Percentiles rank a stretch among this genome's conserved stretches.
Evolutionary conservation across 2,113 vertebrate genomes (phyloP).

Genomic region (Pandion haliaetus): DNA sequence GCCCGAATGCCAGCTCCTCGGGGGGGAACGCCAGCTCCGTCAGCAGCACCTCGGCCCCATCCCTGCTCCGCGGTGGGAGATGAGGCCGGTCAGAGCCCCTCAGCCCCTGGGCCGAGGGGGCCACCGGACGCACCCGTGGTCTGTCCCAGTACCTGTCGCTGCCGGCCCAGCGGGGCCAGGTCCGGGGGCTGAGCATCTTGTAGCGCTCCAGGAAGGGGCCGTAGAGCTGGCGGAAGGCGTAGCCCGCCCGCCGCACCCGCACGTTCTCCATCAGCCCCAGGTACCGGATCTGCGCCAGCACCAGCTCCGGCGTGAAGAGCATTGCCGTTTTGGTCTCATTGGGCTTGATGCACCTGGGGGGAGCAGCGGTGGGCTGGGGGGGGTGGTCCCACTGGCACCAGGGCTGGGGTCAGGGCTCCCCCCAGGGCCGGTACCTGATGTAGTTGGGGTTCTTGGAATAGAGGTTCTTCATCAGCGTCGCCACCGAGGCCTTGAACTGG

Average conservation of each 20-base stretch:
- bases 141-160: slow-evolving; percentile 51
- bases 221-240: slow-evolving; percentile 77
- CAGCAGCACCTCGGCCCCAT: slow-evolving; percentile 59
- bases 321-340: slow-evolving; percentile 67
- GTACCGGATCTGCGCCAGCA: slow-evolving; percentile 69
- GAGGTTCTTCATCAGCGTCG: slow-evolving; percentile 78
- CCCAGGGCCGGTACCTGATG: slow-evolving; percentile 58
- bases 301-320: slow-evolving; percentile 68
- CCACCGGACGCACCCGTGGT: fast-evolving
- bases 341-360: slow-evolving; percentile 80
- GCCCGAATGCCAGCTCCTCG: slow-evolving; percentile 72
- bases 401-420: fast-evolving
- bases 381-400: fast-evolving
- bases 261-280: slow-evolving; percentile 82
- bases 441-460: slow-evolving; percentile 83
- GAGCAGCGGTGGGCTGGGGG: fast-evolving
- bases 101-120: fast-evolving
- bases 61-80: neutral
- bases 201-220: slow-evolving; percentile 76
- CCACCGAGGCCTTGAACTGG: slow-evolving; percentile 79
- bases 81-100: fast-evolving
- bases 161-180: slow-evolving; percentile 74
- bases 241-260: slow-evolving; percentile 77
- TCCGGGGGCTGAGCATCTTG: slow-evolving; percentile 69
- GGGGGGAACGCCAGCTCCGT: neutral